phyloP scores from a whole-genome alignment of 2,797 vertebrate species.

The Malacoraja senta region DNA sequence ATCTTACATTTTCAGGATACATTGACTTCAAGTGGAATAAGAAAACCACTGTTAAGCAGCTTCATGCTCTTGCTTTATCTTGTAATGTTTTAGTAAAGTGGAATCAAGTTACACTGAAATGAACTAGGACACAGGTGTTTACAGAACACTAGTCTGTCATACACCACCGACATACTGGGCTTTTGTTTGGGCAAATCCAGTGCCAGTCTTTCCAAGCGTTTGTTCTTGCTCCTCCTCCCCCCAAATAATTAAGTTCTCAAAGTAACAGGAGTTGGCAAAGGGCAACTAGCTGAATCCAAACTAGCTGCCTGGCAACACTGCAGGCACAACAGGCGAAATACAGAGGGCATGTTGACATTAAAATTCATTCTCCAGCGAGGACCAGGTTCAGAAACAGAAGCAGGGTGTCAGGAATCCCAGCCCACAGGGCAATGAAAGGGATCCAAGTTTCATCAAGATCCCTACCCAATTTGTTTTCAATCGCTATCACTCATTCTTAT shows the following conservation, averaged over 20 bases:
- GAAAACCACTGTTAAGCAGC: neutral
- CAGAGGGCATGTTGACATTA: neutral
- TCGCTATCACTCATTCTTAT: neutral
- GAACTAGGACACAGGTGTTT: neutral
- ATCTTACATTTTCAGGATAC: neutral
- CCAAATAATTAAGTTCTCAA: neutral
- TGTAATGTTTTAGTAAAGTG: neutral
- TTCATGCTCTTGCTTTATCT: neutral
- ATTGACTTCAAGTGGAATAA: neutral
- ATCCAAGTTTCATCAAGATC: neutral
- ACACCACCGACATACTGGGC: neutral
- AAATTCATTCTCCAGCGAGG: neutral
- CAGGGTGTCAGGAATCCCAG: neutral
- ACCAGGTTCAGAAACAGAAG: neutral
- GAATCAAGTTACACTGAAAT: neutral
- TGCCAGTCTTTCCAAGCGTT: neutral
- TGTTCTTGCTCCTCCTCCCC: neutral
- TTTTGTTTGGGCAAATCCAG: neutral
- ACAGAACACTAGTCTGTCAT: neutral
- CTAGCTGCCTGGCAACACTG: neutral
- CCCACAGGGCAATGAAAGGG: neutral
- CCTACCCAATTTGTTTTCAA: neutral
- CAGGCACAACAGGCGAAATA: neutral
- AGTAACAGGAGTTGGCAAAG: neutral
- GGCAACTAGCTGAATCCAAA: neutral